These are phyloP conservation scores for Diorhabda sublineata DNA, from an alignment of 1,140 invertebrate species.

Conservation along the genomic window DNA sequence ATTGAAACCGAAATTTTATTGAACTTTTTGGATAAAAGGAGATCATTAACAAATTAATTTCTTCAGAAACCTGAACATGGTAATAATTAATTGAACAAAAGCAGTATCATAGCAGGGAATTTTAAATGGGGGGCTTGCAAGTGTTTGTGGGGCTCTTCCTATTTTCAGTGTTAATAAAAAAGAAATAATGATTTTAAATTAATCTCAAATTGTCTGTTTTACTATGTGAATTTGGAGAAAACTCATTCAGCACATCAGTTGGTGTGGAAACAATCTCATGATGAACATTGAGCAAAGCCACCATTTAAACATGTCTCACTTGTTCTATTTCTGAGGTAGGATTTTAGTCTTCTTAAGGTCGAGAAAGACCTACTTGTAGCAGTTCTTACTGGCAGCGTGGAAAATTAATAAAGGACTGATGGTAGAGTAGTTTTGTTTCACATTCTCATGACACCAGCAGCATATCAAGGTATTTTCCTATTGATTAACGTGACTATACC, in stretches of 20 bases:
- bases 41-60: no score
- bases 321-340: conserved; percentile 17
- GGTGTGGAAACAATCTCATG: conserved; percentile 7
- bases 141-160: no score
- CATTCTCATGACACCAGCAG: not conserved
- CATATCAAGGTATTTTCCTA: not conserved
- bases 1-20: no score
- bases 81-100: no score
- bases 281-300: conserved; percentile 24
- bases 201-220: no score
- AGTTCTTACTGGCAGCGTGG: not conserved
- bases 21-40: no score
- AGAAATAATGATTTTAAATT: no score
- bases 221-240: no score
- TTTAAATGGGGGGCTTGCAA: no score
- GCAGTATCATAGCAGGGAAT: no score
- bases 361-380: conserved; percentile 20
- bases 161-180: no score
- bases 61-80: no score
- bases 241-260: conserved; percentile 3
- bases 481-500: not conserved
- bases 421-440: not conserved
- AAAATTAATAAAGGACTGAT: not conserved
- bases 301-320: conserved; percentile 23
- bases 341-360: conserved; percentile 23